Evolutionary conservation across 2,888 invertebrate genomes (phyloP), one percentile per base, ranked within the genome.

Genomic region (Stenotaenia linearis): DNA sequence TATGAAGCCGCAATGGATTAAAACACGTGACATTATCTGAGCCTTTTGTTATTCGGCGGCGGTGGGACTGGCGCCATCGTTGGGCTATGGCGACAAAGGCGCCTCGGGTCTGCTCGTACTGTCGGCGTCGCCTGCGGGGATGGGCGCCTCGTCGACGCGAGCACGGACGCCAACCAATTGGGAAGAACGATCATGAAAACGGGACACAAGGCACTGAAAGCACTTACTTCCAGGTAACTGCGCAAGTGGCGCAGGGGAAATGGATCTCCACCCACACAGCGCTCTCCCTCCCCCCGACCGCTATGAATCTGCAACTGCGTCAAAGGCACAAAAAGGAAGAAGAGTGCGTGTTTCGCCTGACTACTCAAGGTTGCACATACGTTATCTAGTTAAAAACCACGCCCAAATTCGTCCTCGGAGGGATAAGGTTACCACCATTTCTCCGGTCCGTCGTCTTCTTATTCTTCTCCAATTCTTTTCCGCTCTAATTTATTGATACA

Each of bases 1-100:
- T 69, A 69, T 69, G 28, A 28, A 12, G 25, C 69, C 69, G 25
- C 25, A 28, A 69, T 69, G 69, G 69, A 69, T 69, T 69, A 69
- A 69, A 69, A 69, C 69, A 69, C 69, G 69, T 69, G 69, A 69
- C 69, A 69, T 69, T 69, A 69, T 69, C 69, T 69, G 69, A 25
- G 69, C 69, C 69, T 69, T 69, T 69, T 69, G 69, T 69, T 69
- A 69, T 69, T 69, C 69, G 69, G 69, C 69, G 69, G 69, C 69
- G 69, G 12, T 25, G 28, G 69, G 69, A 23, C 69, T 69, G 69
- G 69, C 69, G 69, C 69, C 69, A 69, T 69, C 69, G 69, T 12
- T 0, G 69, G 69, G 69, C 69, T 69, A 69, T 69, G 28, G 69
- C 25, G 69, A 69, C 69, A 69, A 69, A 69, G 69, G 69, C 69